Percentiles rank a stretch among this genome's conserved stretches.
phyloP scores from a whole-genome alignment of 2,797 vertebrate species.

The Margarornis squamiger region DNA sequence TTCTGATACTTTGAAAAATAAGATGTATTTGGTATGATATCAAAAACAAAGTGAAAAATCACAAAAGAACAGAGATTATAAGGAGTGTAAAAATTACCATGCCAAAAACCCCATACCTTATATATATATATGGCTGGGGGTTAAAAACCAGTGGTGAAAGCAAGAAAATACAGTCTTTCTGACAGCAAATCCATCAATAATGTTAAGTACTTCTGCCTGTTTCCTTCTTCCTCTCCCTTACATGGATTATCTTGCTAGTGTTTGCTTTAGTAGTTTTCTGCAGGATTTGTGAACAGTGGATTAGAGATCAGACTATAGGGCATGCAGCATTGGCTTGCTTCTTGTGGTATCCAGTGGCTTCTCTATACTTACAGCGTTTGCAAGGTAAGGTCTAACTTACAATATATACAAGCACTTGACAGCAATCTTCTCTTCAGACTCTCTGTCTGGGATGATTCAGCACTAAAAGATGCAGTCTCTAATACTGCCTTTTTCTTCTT shows the following conservation, averaged over 20 bases:
- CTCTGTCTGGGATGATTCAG: conserved; percentile 23
- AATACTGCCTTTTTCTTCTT: neutral
- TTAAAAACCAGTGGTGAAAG: neutral
- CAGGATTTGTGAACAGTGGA: conserved; percentile 13
- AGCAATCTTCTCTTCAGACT: neutral
- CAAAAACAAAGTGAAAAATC: neutral
- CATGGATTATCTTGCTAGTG: neutral
- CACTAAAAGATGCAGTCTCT: neutral
- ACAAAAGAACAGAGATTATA: neutral
- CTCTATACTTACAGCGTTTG: neutral
- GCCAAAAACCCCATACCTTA: neutral
- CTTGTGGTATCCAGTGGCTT: neutral
- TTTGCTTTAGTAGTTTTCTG: neutral
- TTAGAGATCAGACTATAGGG: conserved; percentile 6
- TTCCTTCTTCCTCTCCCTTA: neutral
- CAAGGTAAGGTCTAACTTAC: neutral
- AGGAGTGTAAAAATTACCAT: neutral
- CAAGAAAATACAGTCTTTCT: neutral
- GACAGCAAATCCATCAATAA: neutral
- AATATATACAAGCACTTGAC: neutral
- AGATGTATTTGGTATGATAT: neutral
- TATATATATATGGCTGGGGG: neutral
- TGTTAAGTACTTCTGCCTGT: neutral
- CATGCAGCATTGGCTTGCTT: neutral
- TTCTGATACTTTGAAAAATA: conserved; percentile 12